phyloP scores from a whole-genome alignment of 2,888 invertebrate species.

The Drosophila prolongata region DNA sequence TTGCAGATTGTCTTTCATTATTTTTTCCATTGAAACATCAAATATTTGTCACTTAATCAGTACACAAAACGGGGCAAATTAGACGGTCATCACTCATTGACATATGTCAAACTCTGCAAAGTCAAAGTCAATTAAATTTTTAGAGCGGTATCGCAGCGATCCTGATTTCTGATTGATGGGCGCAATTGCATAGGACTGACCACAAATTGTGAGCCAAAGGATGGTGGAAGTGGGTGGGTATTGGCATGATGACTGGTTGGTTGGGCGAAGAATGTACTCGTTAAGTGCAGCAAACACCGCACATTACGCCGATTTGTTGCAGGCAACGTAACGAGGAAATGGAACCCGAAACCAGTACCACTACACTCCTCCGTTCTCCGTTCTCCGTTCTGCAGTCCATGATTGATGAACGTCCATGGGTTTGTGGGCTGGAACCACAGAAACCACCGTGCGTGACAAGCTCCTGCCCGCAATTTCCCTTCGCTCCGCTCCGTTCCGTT shows the following conservation, averaged over 20 bases:
- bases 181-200: constrained; percentile 55
- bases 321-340: constrained; percentile 39
- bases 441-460: constrained; percentile 49
- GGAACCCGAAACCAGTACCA: constrained; percentile 42
- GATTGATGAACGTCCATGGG: constrained; percentile 64
- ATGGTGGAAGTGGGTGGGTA: not conserved
- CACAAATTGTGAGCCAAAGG: constrained; percentile 11
- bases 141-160: constrained; percentile 49
- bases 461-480: constrained; percentile 32
- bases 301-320: constrained; percentile 58
- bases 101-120: constrained; percentile 47
- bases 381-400: constrained; percentile 17
- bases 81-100: constrained; percentile 40
- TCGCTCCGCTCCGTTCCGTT: constrained; percentile 1
- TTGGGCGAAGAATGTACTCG: constrained; percentile 27
- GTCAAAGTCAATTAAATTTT: constrained; percentile 72
- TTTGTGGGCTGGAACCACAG: constrained; percentile 38
- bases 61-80: constrained; percentile 55
- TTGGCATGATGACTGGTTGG: not conserved
- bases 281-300: constrained; percentile 42
- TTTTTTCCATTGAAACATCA: constrained; percentile 36
- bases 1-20: not conserved
- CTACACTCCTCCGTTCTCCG: not conserved
- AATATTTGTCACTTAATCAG: constrained; percentile 65
- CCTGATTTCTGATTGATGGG: constrained; percentile 67